Conservation (phyloP, 2,888 invertebrate genomes). For the Perizoma flavofasciatum region DNA sequence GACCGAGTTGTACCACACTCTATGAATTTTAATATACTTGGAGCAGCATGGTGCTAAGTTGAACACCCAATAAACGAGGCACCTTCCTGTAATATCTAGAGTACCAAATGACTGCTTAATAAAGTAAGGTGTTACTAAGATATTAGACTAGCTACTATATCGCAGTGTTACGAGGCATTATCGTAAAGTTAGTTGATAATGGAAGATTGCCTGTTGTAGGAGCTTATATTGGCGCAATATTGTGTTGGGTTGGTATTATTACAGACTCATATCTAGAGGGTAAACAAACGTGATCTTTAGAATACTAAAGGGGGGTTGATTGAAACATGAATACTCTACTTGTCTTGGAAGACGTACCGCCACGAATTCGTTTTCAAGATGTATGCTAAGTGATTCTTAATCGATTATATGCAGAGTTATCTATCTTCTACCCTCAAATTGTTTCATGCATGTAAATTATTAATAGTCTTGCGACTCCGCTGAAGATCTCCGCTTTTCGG, state of each 20-base stretch:
- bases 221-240: conserved; percentile 3
- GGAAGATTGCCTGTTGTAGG: conserved; percentile 7
- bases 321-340: too few relatives aligned
- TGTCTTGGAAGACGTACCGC: too few relatives aligned
- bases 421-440: too few relatives aligned
- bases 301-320: too few relatives aligned
- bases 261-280: too few relatives aligned
- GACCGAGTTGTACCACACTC: background rate
- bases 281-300: too few relatives aligned
- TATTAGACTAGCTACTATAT: conserved; percentile 21
- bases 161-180: conserved; percentile 20
- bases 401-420: too few relatives aligned
- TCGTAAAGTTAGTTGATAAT: conserved; percentile 27
- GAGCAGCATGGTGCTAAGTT: conserved; percentile 33
- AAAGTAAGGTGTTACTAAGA: conserved; percentile 23
- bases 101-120: conserved; percentile 22
- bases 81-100: conserved; percentile 15
- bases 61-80: conserved; percentile 33
- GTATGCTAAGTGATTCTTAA: too few relatives aligned
- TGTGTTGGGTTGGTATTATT: background rate
- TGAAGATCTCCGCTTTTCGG: too few relatives aligned
- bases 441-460: too few relatives aligned
- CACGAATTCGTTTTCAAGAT: too few relatives aligned
- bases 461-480: too few relatives aligned
- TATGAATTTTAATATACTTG: conserved; percentile 28